Percentiles rank a stretch among this genome's conserved stretches.
Evolutionary conservation across 2,888 invertebrate genomes (phyloP).

Genomic region (Onthophagus sagittarius): DNA sequence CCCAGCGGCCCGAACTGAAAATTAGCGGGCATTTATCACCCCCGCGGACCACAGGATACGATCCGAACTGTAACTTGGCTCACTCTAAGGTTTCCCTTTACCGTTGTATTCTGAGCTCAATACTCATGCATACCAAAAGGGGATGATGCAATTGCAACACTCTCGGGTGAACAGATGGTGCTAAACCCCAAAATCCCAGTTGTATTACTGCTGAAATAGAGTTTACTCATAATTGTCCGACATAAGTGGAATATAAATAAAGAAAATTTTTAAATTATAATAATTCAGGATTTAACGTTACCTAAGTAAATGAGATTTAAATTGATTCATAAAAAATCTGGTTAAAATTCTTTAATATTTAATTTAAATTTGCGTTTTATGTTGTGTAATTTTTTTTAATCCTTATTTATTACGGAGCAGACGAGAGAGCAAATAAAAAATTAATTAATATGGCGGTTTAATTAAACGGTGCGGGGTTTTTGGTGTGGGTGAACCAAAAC

Average conservation of each 20-base stretch:
- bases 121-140: neutral
- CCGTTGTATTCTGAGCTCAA: neutral
- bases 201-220: too few species aligned
- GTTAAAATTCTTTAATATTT: too few species aligned
- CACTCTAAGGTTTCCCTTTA: neutral
- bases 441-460: neutral
- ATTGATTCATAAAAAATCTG: too few species aligned
- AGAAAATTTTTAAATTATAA: too few species aligned
- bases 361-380: too few species aligned
- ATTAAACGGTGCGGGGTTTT: neutral
- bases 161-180: too few species aligned
- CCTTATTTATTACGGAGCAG: neutral
- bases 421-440: neutral
- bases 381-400: neutral
- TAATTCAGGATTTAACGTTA: too few species aligned
- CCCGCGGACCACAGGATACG: neutral
- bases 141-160: neutral
- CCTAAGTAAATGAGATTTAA: too few species aligned
- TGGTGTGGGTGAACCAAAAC: neutral
- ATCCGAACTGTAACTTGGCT: neutral
- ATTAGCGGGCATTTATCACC: slow-evolving; percentile 11
- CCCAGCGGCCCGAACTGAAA: neutral
- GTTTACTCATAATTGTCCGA: too few species aligned
- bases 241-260: too few species aligned
- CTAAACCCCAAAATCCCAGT: too few species aligned